These are phyloP conservation scores for Temnothorax unifasciatus DNA, from an alignment of 2,888 invertebrate genomes.

Conservation along the genomic window DNA sequence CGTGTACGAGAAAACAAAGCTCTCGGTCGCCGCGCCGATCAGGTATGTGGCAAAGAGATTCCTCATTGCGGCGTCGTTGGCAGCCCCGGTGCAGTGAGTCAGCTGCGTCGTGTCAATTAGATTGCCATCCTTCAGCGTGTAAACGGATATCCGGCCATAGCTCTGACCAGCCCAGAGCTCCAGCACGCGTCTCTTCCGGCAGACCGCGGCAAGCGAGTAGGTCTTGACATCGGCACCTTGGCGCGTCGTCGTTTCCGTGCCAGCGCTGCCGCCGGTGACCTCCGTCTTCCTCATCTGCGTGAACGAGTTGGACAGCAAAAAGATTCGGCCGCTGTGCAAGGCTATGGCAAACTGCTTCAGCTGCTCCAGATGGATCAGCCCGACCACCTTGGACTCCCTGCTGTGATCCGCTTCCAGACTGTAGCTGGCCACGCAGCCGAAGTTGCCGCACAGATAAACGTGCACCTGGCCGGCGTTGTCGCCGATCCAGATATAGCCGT, in stretches of 20 bases:
- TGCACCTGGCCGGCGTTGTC: constrained; percentile 95
- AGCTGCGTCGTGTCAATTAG: constrained; percentile 89
- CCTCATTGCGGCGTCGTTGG: constrained; percentile 87
- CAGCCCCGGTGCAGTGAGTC: constrained; percentile 87
- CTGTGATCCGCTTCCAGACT: constrained; percentile 89
- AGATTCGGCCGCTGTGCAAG: constrained; percentile 90
- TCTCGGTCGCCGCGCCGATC: constrained; percentile 88
- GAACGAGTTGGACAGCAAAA: constrained; percentile 82
- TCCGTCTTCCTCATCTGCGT: constrained; percentile 83
- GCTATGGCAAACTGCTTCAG: constrained; percentile 94
- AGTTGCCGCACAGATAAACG: constrained; percentile 90
- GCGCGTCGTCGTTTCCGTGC: constrained; percentile 79
- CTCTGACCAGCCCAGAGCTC: constrained; percentile 97
- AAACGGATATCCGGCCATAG: constrained; percentile 93
- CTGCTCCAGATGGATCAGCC: constrained; percentile 89
- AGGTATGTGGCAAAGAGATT: constrained; percentile 91
- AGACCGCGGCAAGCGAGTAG: constrained; percentile 83
- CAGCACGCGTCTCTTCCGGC: constrained; percentile 85
- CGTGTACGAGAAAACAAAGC: constrained; percentile 92
- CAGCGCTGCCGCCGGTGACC: constrained; percentile 72
- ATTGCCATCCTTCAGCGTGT: constrained; percentile 89
- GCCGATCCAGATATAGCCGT: constrained; percentile 94
- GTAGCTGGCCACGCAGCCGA: constrained; percentile 83
- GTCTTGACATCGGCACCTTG: constrained; percentile 72
- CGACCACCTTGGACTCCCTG: constrained; percentile 89